Evolutionary conservation across 2,113 vertebrate species (phyloP).

Genomic region (Psilopsiagon aymara): DNA sequence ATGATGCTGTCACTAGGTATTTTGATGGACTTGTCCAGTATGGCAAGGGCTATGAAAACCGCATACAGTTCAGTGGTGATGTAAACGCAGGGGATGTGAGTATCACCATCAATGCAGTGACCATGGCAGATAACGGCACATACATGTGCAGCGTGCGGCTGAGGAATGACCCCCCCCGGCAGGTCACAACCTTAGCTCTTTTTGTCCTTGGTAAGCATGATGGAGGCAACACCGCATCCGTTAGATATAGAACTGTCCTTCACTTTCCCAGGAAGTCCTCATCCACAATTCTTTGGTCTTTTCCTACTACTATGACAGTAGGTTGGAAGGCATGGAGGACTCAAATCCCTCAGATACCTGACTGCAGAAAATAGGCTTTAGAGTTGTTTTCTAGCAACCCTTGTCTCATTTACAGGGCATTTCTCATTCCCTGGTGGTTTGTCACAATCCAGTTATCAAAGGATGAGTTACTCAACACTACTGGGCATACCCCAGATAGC

Average conservation of each 20-base stretch:
- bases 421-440: neutral
- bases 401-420: neutral
- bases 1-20: conserved; percentile 44
- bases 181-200: conserved; percentile 57
- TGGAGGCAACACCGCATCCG: neutral
- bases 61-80: conserved; percentile 42
- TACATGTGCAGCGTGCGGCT: conserved; percentile 78
- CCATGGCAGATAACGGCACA: conserved; percentile 81
- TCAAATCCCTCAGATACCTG: neutral
- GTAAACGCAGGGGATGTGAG: neutral
- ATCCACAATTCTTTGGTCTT: neutral
- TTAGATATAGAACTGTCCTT: neutral
- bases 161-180: conserved; percentile 50
- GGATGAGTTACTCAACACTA: neutral
- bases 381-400: neutral
- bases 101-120: conserved; percentile 73
- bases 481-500: neutral
- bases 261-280: neutral
- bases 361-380: neutral
- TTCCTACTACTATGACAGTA: neutral
- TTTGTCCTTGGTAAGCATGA: conserved; percentile 84
- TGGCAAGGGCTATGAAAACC: conserved; percentile 63
- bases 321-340: neutral
- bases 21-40: neutral
- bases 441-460: neutral